Base-by-base conservation (phyloP, 1,140 invertebrate species). In the Arctopsyche grandis region DNA sequence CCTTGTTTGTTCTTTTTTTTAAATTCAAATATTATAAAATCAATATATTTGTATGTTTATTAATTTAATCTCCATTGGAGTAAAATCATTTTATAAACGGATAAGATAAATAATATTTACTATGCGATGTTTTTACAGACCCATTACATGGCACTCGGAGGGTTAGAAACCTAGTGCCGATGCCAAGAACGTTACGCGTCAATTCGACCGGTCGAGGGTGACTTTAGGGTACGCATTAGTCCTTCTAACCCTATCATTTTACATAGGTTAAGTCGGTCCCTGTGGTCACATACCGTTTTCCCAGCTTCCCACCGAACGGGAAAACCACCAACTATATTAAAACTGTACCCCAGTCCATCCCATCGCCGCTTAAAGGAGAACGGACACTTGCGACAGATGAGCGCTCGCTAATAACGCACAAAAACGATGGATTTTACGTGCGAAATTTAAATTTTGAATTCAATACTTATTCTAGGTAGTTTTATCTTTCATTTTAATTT, bases 161-260 rank as follows among this genome's bases (percentile, higher is more conserved):
- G 75, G 79, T 78, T 80, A 73, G 69, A 21, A 56, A 58, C 71
- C 43, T 69, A 29, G 46, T 9, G 56, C 44, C 29, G 44, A 77
- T 58, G n/a, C 38, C 16, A 12, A 38, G 14, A 58, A 29, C 70
- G 43, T 63, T 71, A 58, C 79, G 16, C 75, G 71, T 80, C 79
- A 80, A 80, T 80, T 80, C 48, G 70, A 26, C 58, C 71, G 21
- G 60, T 21, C 48, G 52, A 9, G 63, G 21, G 48, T 43, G 80
- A 81, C 77, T 81, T 78, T 75, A 71, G 70, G 79, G 79, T 52
- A 29, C 46, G 58, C 77, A 81, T 78, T 81, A 75, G 80, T 78
- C 77, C 38, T 74, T 79, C 77, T 77, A 71, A 81, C 77, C 80
- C 80, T 79, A 78, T 81, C 80, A 81, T 81, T 81, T 81, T 76